These are phyloP conservation scores for Aporophyla nigra DNA, from an alignment of 2,888 invertebrate species.

Conservation along the genomic window DNA sequence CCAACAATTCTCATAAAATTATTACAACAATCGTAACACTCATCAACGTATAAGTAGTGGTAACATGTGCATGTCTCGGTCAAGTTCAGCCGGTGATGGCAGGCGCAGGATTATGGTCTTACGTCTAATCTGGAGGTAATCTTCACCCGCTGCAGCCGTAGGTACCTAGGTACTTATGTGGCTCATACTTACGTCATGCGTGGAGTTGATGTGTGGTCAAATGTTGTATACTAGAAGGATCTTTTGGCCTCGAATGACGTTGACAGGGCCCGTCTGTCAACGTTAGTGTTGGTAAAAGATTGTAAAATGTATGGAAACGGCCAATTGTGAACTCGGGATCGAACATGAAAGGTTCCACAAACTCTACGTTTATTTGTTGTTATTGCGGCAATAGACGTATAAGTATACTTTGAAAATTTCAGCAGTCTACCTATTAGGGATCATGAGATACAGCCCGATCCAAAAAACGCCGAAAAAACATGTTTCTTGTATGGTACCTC, in stretches of 20 bases:
- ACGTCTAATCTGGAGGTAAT: conserved; percentile 82
- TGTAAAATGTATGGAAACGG: not conserved
- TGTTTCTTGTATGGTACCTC: no score
- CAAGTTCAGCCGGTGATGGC: conserved; percentile 82
- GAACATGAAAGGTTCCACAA: no score
- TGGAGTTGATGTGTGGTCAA: conserved; percentile 12
- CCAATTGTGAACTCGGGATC: no score
- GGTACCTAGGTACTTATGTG: conserved; percentile 17
- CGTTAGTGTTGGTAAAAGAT: no score
- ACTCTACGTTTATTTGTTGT: no score
- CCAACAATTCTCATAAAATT: not conserved
- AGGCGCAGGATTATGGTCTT: conserved; percentile 81
- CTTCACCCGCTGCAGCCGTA: conserved; percentile 69
- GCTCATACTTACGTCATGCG: conserved; percentile 36
- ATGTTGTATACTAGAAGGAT: not conserved
- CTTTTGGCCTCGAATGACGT: not conserved
- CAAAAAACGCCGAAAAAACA: no score
- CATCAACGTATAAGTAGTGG: conserved; percentile 3
- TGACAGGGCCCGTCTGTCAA: not conserved
- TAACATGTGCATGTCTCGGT: conserved; percentile 70
- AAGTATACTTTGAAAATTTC: no score
- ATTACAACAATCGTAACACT: not conserved
- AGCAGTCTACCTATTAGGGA: no score
- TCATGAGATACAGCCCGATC: no score
- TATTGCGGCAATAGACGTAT: no score